Percentiles rank a stretch among this genome's conserved stretches.
phyloP scores from a whole-genome alignment of 1,140 invertebrate species.

The Chrysomallon squamiferum region DNA sequence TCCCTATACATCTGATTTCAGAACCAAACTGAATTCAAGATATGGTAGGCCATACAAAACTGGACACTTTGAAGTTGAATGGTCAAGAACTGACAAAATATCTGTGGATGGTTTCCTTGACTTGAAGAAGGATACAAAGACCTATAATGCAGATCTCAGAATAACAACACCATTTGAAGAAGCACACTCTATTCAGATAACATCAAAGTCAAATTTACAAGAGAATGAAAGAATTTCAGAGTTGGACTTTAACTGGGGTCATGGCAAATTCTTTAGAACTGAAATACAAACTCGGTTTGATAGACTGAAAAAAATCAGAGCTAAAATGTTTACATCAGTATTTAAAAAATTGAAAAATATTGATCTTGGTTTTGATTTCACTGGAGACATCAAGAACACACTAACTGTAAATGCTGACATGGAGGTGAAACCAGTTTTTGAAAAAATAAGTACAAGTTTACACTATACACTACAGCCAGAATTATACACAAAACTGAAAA shows the following conservation, averaged over 20 bases:
- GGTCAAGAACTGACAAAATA: background rate
- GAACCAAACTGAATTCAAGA: conserved; percentile 1
- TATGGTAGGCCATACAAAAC: background rate
- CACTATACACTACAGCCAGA: background rate
- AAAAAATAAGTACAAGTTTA: background rate
- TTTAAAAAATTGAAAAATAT: background rate
- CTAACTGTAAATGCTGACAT: background rate
- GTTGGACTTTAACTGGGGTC: background rate
- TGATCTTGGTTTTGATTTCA: conserved; percentile 1
- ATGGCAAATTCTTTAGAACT: background rate
- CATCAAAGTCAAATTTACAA: background rate
- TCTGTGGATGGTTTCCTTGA: background rate
- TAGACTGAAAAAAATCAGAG: background rate
- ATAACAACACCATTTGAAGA: conserved; percentile 1
- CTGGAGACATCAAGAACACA: background rate
- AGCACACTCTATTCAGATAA: background rate
- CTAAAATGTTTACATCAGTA: background rate
- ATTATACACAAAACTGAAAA: background rate
- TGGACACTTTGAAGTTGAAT: conserved; percentile 4
- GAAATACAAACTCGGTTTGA: background rate
- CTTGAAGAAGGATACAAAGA: background rate
- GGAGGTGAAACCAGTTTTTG: background rate
- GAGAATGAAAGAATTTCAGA: background rate
- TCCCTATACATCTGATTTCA: background rate
- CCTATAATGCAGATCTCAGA: background rate